Evolutionary conservation across 2,888 invertebrate species (phyloP).

Genomic region (Eutolmus rufibarbis): DNA sequence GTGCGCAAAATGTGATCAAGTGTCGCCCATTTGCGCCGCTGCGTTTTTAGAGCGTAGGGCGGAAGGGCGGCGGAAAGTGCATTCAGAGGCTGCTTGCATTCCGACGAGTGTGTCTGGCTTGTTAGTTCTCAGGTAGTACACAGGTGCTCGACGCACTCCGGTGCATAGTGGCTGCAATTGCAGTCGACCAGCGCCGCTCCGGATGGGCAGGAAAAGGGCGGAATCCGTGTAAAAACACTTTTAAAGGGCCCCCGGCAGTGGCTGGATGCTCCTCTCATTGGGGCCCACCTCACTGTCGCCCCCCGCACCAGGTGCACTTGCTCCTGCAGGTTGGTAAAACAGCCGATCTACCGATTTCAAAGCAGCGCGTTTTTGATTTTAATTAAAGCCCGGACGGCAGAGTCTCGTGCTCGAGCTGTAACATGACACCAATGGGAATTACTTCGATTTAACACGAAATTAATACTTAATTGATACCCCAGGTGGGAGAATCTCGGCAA

Average conservation of each 20-base stretch:
- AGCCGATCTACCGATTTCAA: slow-evolving; percentile 2
- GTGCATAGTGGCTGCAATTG: not conserved
- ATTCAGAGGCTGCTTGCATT: slow-evolving; percentile 42
- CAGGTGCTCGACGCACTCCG: not conserved
- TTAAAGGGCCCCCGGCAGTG: not conserved
- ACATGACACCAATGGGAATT: slow-evolving; percentile 36
- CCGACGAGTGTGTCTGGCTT: slow-evolving; percentile 45
- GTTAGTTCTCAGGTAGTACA: slow-evolving; percentile 40
- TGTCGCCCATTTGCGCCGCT: slow-evolving; percentile 1
- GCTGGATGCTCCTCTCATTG: not conserved
- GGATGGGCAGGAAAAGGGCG: not conserved
- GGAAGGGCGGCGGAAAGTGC: not conserved
- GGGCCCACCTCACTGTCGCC: not conserved
- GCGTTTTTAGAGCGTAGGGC: not conserved
- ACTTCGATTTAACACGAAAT: slow-evolving; percentile 34
- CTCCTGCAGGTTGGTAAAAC: not conserved
- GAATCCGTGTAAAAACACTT: not conserved
- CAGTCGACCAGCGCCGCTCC: not conserved
- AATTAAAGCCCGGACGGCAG: slow-evolving; percentile 23
- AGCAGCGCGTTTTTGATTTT: slow-evolving; percentile 19
- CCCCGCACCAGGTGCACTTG: not conserved
- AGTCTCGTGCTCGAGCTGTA: slow-evolving; percentile 5
- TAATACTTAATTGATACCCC: slow-evolving; percentile 35
- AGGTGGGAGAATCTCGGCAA: not conserved
- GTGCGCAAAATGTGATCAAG: slow-evolving; percentile 24